These are phyloP conservation scores for Megalopta genalis DNA, from an alignment of 1,140 invertebrate species.

Conservation along the genomic window DNA sequence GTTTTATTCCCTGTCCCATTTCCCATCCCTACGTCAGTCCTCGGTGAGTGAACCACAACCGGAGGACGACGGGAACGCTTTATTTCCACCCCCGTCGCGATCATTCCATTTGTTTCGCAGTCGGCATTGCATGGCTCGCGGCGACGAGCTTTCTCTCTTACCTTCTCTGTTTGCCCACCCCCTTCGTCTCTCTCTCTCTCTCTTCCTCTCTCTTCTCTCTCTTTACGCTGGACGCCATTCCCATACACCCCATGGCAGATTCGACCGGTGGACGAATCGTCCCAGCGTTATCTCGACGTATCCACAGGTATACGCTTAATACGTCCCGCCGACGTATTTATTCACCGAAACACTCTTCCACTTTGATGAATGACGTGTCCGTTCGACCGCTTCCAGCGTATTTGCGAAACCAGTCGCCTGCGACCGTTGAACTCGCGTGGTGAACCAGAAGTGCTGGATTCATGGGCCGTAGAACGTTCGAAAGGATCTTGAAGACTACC, in stretches of 20 bases:
- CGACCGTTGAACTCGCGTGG: no score
- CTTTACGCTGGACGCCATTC: constrained; percentile 6
- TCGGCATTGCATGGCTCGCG: constrained; percentile 69
- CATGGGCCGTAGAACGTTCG: not conserved
- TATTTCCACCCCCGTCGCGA: constrained; percentile 72
- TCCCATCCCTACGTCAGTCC: constrained; percentile 29
- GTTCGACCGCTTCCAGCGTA: constrained; percentile 7
- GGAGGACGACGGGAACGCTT: constrained; percentile 70
- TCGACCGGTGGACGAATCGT: constrained; percentile 65
- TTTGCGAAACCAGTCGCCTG: not conserved
- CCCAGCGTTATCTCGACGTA: constrained; percentile 64
- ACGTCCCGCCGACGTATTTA: constrained; percentile 60
- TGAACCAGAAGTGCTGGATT: not conserved
- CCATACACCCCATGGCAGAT: constrained; percentile 49
- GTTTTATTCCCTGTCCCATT: constrained; percentile 37
- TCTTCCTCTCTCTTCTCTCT: no score
- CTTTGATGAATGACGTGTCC: constrained; percentile 59
- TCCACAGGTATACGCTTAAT: constrained; percentile 62
- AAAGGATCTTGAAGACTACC: no score
- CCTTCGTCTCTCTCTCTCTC: not conserved
- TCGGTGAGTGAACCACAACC: constrained; percentile 53
- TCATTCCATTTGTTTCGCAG: constrained; percentile 74
- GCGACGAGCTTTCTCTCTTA: constrained; percentile 64
- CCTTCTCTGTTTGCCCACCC: constrained; percentile 57
- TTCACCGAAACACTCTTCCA: constrained; percentile 62